phyloP scores from a whole-genome alignment of 2,797 vertebrate genomes.

The Syngnathus acus region DNA sequence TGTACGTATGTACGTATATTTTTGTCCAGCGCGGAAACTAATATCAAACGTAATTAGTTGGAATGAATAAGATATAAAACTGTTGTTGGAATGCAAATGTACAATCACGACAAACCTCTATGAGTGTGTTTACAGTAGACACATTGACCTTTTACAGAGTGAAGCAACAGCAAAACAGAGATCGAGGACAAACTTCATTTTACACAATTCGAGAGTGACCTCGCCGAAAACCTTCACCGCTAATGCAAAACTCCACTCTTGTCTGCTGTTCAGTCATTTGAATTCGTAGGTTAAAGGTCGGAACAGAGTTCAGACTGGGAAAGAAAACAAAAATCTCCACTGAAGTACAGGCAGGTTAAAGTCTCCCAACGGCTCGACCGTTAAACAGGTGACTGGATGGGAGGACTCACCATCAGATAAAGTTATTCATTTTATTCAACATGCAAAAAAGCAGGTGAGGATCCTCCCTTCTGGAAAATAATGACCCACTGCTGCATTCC shows the following conservation, averaged over 20 bases:
- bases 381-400: slow-evolving; percentile 23
- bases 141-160: slow-evolving; percentile 11
- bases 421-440: neutral
- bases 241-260: neutral
- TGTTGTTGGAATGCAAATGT: neutral
- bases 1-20: neutral
- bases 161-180: slow-evolving; percentile 20
- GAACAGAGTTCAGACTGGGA: slow-evolving; percentile 7
- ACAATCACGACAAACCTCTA: slow-evolving; percentile 1
- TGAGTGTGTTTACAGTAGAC: slow-evolving; percentile 33
- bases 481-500: neutral
- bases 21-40: too few relatives aligned
- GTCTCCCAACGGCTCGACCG: slow-evolving; percentile 46
- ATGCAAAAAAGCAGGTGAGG: slow-evolving; percentile 7
- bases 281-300: slow-evolving; percentile 5
- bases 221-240: neutral
- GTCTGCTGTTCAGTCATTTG: neutral
- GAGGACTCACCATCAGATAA: slow-evolving; percentile 20
- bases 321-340: slow-evolving; percentile 11
- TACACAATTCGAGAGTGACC: neutral
- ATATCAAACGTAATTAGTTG: too few relatives aligned
- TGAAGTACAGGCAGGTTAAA: slow-evolving; percentile 51
- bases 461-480: neutral
- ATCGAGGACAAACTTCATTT: slow-evolving; percentile 16
- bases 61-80: too few relatives aligned